Conservation (phyloP, 2,888 invertebrate species). For the Clistopyga incitator region DNA sequence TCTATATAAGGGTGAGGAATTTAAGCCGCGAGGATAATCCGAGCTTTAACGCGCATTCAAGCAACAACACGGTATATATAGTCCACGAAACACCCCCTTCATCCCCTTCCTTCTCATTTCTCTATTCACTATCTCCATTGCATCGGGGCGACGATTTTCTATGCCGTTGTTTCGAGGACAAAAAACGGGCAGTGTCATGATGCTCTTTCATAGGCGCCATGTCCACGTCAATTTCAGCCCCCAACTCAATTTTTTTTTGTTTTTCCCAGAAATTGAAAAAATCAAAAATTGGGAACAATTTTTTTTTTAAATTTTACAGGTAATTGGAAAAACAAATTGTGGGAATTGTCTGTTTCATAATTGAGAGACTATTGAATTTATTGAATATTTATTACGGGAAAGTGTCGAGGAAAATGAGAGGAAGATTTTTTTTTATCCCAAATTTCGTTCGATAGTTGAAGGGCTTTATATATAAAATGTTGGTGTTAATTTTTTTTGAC, state of each 20-base stretch:
- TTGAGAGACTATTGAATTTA: neutral
- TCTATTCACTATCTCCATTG: conserved; percentile 10
- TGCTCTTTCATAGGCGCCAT: neutral
- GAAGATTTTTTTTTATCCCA: too few species aligned
- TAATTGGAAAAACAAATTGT: too few species aligned
- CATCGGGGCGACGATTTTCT: conserved; percentile 24
- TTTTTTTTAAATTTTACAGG: too few species aligned
- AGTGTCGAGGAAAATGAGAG: neutral
- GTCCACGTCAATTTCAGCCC: conserved; percentile 22
- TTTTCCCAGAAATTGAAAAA: neutral
- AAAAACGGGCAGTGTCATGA: neutral
- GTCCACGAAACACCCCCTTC: conserved; percentile 49
- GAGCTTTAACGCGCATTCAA: conserved; percentile 76
- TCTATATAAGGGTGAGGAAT: conserved; percentile 61
- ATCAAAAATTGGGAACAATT: neutral
- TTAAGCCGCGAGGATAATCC: conserved; percentile 78
- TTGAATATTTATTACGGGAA: neutral
- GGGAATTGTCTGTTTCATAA: neutral
- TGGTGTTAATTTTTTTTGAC: too few species aligned
- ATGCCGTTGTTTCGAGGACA: neutral
- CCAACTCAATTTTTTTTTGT: neutral
- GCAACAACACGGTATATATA: conserved; percentile 69
- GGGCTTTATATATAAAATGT: too few species aligned
- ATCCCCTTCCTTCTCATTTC: conserved; percentile 26
- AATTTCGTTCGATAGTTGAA: too few species aligned